Base-by-base conservation (phyloP, 2,888 invertebrate species). In the Adelognathus sp. region DNA sequence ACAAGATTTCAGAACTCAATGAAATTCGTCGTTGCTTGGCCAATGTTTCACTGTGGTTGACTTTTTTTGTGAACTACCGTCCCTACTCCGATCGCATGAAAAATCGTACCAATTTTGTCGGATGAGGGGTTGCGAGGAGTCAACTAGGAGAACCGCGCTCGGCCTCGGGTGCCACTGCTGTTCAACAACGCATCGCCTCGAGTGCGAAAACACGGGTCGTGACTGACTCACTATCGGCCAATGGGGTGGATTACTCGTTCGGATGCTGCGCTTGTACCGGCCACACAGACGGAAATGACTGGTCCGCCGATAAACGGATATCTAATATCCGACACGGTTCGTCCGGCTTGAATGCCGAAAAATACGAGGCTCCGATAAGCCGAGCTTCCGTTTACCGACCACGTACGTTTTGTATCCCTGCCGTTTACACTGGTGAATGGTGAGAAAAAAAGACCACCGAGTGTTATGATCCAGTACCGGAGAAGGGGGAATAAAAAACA, bases 341-440 rank as follows among this genome's bases (percentile, higher is more conserved):
- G 85, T 79, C 69, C 77, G 66, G 80, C 76, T 50, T 76, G 84
- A 81, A 82, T 75, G 73, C 60, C 76, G 81, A 85, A 85, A 87
- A 85, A 86, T 86, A 86, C 82, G 87, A 85, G 75, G 56, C 86
- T 86, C 84, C 77, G 88, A 88, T 88, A 88, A 87, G 80, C 83
- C 66, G 36, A 18, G 67, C 50, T 71, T 69, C 76, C 72, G 75
- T 82, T 81, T 82, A 74, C 82, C 72, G 66, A 58, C 73, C 81
- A 80, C 83, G 82, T 81, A 78, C 63, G 63, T 66, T 74, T 46
- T 36, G 56, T 56, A 63, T 63, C 24, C 36, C 44, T 41, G 66
- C 71, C 31, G 52, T 58, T 41, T 72, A 31, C 31, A 52, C 46
- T 46, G 56, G 52, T 7, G 24, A 54, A 27, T 5, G 6, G 16